Evolutionary conservation across 53 echinoderm and acorn worm species (phyloP).

Genomic region (Echinarachnius parma): DNA sequence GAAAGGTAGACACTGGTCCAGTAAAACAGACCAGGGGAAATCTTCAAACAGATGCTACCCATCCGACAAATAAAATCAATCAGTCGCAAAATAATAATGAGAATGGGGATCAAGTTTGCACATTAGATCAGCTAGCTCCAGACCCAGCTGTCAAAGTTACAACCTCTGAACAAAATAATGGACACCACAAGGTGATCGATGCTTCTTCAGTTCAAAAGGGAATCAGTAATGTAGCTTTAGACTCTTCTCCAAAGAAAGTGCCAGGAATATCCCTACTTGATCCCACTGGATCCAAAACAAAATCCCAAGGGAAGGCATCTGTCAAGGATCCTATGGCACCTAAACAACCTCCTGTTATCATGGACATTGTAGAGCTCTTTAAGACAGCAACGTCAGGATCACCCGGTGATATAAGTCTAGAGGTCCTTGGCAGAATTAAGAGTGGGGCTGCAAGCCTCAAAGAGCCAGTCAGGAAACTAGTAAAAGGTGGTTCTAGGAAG

Average conservation of each 20-base stretch:
- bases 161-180: constrained; percentile 24
- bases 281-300: background rate
- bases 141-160: constrained; percentile 53
- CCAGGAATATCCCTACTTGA: too few species aligned
- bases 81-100: too few species aligned
- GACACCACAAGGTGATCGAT: background rate
- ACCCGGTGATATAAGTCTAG: background rate
- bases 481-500: constrained; percentile 19
- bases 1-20: too few species aligned
- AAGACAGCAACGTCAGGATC: constrained; percentile 28
- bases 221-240: too few species aligned
- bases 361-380: constrained; percentile 71
- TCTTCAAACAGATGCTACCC: too few species aligned
- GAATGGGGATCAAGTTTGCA: too few species aligned
- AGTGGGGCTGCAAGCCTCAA: constrained; percentile 13
- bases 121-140: too few species aligned
- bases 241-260: too few species aligned
- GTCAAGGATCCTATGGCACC: constrained; percentile 33
- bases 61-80: too few species aligned
- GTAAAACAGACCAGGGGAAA: too few species aligned
- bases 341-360: constrained; percentile 81
- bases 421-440: constrained; percentile 39
- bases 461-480: constrained; percentile 17
- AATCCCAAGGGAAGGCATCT: constrained; percentile 20
- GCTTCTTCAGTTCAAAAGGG: too few species aligned